phyloP scores from a whole-genome alignment of 1,140 invertebrate species.

The Andricus grossulariae region DNA sequence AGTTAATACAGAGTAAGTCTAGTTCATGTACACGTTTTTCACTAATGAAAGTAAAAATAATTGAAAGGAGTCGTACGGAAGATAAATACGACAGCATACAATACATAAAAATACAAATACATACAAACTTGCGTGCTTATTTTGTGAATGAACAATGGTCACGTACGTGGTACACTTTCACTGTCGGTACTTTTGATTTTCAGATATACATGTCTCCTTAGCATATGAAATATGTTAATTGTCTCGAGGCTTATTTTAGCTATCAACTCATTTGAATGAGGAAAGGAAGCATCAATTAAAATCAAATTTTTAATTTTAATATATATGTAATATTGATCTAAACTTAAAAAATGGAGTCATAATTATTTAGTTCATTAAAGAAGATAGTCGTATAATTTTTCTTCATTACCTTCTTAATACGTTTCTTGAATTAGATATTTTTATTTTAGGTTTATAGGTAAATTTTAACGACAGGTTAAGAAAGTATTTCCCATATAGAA shows the following conservation, averaged over 20 bases:
- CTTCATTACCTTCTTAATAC: too few species aligned
- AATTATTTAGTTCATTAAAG: too few species aligned
- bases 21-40: not conserved
- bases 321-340: too few species aligned
- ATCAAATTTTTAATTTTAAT: not conserved
- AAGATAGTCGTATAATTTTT: too few species aligned
- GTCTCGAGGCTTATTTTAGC: not conserved
- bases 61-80: not conserved
- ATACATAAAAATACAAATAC: constrained; percentile 32
- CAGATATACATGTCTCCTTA: not conserved
- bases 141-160: constrained; percentile 54
- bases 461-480: not conserved
- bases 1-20: too few species aligned
- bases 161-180: constrained; percentile 56
- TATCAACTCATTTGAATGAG: not conserved
- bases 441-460: not conserved
- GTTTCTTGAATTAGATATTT: not conserved
- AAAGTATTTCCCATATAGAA: not conserved
- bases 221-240: constrained; percentile 2
- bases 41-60: constrained; percentile 5
- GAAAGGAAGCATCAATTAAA: not conserved
- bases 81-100: not conserved
- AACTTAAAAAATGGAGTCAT: too few species aligned
- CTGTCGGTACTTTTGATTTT: constrained; percentile 47
- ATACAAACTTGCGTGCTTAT: constrained; percentile 47